phyloP scores from a whole-genome alignment of 2,113 vertebrate species.

The Sylvia atricapilla region DNA sequence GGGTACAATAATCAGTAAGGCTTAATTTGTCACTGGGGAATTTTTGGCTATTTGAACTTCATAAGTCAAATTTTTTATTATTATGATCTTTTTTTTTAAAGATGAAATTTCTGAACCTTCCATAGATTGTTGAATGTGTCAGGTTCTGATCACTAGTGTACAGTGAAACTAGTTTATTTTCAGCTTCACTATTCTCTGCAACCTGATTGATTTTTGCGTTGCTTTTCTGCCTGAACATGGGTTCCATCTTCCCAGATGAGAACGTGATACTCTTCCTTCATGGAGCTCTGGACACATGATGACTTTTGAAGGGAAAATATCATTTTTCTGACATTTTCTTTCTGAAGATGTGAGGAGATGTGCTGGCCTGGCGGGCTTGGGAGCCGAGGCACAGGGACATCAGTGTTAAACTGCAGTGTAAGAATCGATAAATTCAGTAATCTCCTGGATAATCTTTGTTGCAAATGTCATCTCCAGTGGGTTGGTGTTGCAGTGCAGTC shows the following conservation, averaged over 20 bases:
- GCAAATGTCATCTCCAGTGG: background rate
- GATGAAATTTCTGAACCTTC: background rate
- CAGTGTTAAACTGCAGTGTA: rapidly evolving
- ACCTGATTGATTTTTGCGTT: background rate
- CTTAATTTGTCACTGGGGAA: background rate
- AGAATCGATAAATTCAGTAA: background rate
- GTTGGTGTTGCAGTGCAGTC: background rate
- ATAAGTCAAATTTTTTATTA: background rate
- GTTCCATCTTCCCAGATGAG: background rate
- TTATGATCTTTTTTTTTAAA: background rate
- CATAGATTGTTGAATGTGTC: background rate
- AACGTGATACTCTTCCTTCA: background rate
- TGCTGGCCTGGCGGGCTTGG: background rate
- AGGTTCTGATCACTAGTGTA: background rate
- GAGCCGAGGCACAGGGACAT: background rate
- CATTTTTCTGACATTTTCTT: background rate
- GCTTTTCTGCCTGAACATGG: background rate
- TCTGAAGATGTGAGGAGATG: background rate
- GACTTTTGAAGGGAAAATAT: background rate
- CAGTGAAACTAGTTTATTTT: background rate
- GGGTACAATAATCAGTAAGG: background rate
- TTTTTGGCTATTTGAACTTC: background rate
- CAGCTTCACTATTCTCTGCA: background rate
- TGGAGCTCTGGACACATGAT: background rate
- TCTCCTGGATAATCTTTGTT: background rate